Base-by-base conservation (phyloP, 2,888 invertebrate species). In the Pegoplata infirma region DNA sequence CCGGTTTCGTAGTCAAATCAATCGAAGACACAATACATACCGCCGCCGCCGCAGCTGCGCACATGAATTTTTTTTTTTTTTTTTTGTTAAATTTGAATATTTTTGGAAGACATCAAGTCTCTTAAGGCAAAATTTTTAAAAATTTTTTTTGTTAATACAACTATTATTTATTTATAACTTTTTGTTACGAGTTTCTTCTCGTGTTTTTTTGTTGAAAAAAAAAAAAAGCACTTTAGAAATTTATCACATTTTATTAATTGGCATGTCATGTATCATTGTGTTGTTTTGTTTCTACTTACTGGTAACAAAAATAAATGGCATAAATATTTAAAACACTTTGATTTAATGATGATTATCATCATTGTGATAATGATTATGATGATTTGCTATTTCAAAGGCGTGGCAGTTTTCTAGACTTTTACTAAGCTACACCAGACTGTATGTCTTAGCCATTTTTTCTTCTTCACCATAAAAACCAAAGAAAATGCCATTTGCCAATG, bases 1-100 rank as follows among this genome's bases (percentile, higher is more conserved):
- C 90, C 90, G 90, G 90, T 90, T 89, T 90, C 86, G 89, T 89
- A 86, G 85, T 85, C 87, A 87, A 87, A 88, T 88, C 87, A 85
- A 82, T 73, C 73, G 81, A 72, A 66, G 53, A 47, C 32, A 47
- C 32, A 46, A 32, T 28, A 55, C 23, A 53, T 25, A 32, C 21
- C 28, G 17, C 40, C 17, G 7, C n/a, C n/a, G n/a, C n/a, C n/a
- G n/a, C n/a, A n/a, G n/a, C n/a, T n/a, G n/a, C n/a, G n/a, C 17
- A 32, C 36, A 56, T 51, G 0, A 17, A 19, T 10, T 25, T 23
- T 51, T 21, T 46, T 47, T 0, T 47, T 47, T 47, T 47, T 47
- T 55, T 28, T 28, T 55, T 14, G n/a, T n/a, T 40, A 47, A 40
- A 32, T 36, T 7, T 49, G 14, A 36, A 53, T 12, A 4, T 28